phyloP scores from a whole-genome alignment of 1,140 invertebrate genomes.

The Ostrea edulis region DNA sequence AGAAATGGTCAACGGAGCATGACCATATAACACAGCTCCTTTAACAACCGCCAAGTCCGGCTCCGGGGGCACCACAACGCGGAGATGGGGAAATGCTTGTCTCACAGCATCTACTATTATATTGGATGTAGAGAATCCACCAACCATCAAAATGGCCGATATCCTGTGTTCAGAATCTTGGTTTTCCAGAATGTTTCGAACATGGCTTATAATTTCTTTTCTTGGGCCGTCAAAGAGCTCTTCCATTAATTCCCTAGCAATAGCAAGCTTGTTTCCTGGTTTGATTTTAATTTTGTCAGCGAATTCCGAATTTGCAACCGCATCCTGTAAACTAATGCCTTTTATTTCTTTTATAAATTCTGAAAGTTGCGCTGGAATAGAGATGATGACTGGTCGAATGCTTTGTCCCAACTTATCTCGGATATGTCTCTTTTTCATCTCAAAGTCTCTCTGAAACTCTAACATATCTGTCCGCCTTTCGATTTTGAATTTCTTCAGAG shows the following conservation, averaged over 20 bases:
- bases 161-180: constrained; percentile 29
- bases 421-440: constrained; percentile 33
- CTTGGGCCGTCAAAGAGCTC: constrained; percentile 43
- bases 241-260: constrained; percentile 36
- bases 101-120: constrained; percentile 50
- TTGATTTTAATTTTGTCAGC: constrained; percentile 5
- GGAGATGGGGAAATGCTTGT: constrained; percentile 41
- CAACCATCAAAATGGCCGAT: constrained; percentile 60
- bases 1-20: constrained; percentile 48
- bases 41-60: constrained; percentile 59
- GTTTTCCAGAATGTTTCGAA: constrained; percentile 31
- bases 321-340: background rate
- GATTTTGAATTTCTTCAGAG: constrained; percentile 40
- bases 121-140: constrained; percentile 62
- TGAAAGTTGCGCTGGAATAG: background rate
- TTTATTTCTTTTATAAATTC: background rate
- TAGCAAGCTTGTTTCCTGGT: constrained; percentile 35
- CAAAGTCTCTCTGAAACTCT: constrained; percentile 41
- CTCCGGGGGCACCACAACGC: constrained; percentile 57
- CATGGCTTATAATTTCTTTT: constrained; percentile 16
- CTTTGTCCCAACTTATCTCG: constrained; percentile 5
- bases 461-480: constrained; percentile 39
- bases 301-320: background rate
- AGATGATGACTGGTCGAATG: background rate
- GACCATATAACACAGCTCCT: constrained; percentile 62